phyloP scores from a whole-genome alignment of 2,797 vertebrate genomes.

The Hemibagrus guttatus region DNA sequence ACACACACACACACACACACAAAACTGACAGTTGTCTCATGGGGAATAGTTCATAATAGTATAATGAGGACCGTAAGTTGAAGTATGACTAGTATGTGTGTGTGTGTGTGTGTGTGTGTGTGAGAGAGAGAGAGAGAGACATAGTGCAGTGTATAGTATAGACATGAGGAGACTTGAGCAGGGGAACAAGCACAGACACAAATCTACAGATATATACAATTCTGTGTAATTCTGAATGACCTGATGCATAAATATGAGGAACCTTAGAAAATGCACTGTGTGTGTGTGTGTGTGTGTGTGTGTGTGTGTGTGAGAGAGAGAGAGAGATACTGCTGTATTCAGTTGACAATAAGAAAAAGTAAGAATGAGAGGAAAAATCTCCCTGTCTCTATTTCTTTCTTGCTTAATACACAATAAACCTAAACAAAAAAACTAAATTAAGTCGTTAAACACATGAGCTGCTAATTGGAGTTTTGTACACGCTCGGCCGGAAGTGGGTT shows the following conservation, averaged over 20 bases:
- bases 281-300: neutral
- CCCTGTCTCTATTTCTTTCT: neutral
- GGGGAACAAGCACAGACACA: slow-evolving; percentile 1
- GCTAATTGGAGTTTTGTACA: too few relatives aligned
- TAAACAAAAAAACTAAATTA: neutral
- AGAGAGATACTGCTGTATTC: neutral
- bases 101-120: slow-evolving; percentile 8
- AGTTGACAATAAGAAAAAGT: neutral
- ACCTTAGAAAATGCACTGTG: too few relatives aligned
- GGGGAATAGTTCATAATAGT: neutral
- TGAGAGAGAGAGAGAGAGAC: neutral
- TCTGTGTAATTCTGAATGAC: too few relatives aligned
- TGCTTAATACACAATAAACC: neutral
- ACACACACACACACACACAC: slow-evolving; percentile 8
- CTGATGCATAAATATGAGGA: too few relatives aligned
- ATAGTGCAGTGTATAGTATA: neutral
- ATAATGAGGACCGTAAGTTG: neutral
- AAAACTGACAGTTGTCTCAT: neutral
- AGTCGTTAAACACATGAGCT: neutral
- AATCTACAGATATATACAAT: neutral
- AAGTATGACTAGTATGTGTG: neutral
- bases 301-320: neutral
- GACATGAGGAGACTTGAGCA: slow-evolving; percentile 1
- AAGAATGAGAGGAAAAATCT: neutral
- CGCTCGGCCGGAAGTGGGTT: neutral